Base-by-base conservation (phyloP, 1,140 invertebrate genomes). In the Venturia canescens region DNA sequence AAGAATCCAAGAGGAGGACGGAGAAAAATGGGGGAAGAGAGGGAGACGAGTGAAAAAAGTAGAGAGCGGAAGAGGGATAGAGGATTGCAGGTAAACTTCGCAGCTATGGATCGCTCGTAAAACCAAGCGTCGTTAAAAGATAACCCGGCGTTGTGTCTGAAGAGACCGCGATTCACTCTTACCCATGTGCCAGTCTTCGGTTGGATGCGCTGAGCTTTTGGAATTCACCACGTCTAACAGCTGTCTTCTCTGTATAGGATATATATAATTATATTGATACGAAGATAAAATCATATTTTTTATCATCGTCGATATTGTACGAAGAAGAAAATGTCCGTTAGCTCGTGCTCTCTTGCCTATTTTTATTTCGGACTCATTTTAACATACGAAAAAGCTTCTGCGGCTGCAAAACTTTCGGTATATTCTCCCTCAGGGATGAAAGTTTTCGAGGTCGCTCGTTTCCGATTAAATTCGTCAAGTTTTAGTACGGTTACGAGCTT, bases 81-180 rank as follows among this genome's bases (percentile, higher is more conserved):
- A 26, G 60, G 38, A 53, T 53, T 53, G 31, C 26, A 53, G 77
- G 63, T 81, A 78, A 86, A 86, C 66, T 84, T 84, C 69, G 84
- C 74, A 78, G 70, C 60, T 80, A 78, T 76, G 78, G 80, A 83
- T 86, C 79, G 84, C 81, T 86, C 85, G 84, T 86, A 86, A 86
- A 86, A 70, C 74, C 74, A 38, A 66, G 31, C 66, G 75, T 86
- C 84, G 85, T 86, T 86, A 86, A 84, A 83, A 84, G 80, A 83
- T 81, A 83, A 82, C 76, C 76, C 57, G 29, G 71, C 80, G 77
- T 79, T 60, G 75, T 66, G 75, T 18, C 66, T 77, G 27, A 77
- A 77, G 75, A 77, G 57, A 66, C 75, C 75, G 75, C 75, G 75
- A 38, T n/a, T 29, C 44, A 5, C 50, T 53, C 50, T 18, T 53